These are phyloP conservation scores for Tenebrio molitor DNA, from an alignment of 1,140 invertebrate species.

Conservation along the genomic window DNA sequence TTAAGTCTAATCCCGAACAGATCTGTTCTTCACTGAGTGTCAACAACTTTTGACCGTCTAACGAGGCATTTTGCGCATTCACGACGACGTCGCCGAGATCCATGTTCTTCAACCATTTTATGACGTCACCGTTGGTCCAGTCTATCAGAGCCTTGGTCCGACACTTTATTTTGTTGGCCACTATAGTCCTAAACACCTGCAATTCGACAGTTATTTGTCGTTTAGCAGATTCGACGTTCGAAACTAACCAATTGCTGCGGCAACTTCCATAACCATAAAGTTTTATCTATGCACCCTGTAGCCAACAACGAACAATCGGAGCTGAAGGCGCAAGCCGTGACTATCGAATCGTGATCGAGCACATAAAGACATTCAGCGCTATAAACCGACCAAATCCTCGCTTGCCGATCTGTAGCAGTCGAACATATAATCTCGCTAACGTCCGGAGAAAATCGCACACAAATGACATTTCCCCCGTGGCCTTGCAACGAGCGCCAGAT, in stretches of 20 bases:
- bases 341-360: constrained; percentile 71
- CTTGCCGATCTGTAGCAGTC: constrained; percentile 66
- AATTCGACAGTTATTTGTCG: constrained; percentile 20
- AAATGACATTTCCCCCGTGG: constrained; percentile 73
- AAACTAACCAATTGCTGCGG: constrained; percentile 68
- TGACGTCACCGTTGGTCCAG: constrained; percentile 75
- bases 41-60: constrained; percentile 75
- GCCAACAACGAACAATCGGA: constrained; percentile 69
- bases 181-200: constrained; percentile 63
- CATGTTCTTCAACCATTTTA: constrained; percentile 75
- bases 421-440: constrained; percentile 65
- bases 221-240: not conserved
- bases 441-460: constrained; percentile 70
- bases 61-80: constrained; percentile 67
- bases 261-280: constrained; percentile 71
- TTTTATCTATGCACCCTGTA: constrained; percentile 72
- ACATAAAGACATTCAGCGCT: constrained; percentile 72
- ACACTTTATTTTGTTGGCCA: constrained; percentile 61
- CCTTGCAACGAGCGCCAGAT: constrained; percentile 65
- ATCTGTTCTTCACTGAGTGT: constrained; percentile 71
- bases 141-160: constrained; percentile 64
- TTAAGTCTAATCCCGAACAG: constrained; percentile 69
- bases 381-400: constrained; percentile 68
- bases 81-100: constrained; percentile 69
- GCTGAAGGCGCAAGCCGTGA: constrained; percentile 71